Base-by-base conservation (phyloP, 2,888 invertebrate species). In the Sylvicola cinctus region DNA sequence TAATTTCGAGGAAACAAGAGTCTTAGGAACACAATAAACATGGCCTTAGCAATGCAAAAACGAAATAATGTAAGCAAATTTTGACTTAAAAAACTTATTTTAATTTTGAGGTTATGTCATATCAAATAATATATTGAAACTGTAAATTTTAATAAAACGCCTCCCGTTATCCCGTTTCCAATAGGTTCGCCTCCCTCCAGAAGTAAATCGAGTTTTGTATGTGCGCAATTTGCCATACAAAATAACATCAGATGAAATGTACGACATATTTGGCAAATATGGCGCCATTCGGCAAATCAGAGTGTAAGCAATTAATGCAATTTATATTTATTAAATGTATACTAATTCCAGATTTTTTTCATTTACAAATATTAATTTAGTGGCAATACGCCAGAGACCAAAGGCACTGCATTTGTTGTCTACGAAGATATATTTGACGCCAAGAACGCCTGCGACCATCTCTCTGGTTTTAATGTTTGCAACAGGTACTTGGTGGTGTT, bases 361-460 rank as follows among this genome's bases (percentile, higher is more conserved):
- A n/a, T n/a, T n/a, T n/a, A n/a, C n/a, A n/a, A n/a, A n/a, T n/a
- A n/a, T n/a, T n/a, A n/a, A n/a, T n/a, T n/a, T 13, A 90, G 81
- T 23, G 96, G 96, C 2, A 96, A 93, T 50, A 96, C 95, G 16
- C 84, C 93, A 11, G 96, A 98, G 59, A 91, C 95, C 0, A 72
- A 91, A 55, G 98, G 98, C 34, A 98, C 98, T 23, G 98, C 98
- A 13, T 98, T 96, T 69, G 95, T 99, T 32, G 91, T 99, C 1
- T 98, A 95, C 58, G 98, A 98, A 62, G 98, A 99, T 53, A 98
- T 99, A 48, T 99, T 98, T 64, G 98, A 98, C 68, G 98, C 98
- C 0, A 99, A 99, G 60, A 96, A 96, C 64, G 98, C 98, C 3
- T 99, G 98, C 60, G 98, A 98, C 56, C 96, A 98, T 60, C 63